These are phyloP conservation scores for Enteromius paludinosus DNA, from an alignment of 2,797 vertebrate genomes.

Conservation along the genomic window DNA sequence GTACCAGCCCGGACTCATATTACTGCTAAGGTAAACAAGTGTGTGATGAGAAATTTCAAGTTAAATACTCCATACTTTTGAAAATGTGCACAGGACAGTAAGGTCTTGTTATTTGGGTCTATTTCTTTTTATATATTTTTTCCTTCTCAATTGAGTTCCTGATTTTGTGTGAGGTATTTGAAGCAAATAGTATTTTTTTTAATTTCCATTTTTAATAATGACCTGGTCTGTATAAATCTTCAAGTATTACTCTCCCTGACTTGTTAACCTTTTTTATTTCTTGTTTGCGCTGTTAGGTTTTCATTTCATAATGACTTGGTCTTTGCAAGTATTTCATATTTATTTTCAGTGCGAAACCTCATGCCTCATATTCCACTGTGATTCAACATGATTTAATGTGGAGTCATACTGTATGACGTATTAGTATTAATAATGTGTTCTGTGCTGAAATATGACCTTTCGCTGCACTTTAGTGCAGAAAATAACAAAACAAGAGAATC, in stretches of 20 bases:
- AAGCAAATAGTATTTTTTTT: not conserved
- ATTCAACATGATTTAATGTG: conserved; percentile 26
- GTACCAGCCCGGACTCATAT: conserved; percentile 63
- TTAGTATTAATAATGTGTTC: conserved; percentile 36
- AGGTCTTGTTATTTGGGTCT: conserved; percentile 45
- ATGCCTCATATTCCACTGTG: conserved; percentile 14
- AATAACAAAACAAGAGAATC: conserved; percentile 38
- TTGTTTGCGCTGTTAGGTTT: not conserved
- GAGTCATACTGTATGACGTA: conserved; percentile 29
- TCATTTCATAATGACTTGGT: conserved; percentile 18
- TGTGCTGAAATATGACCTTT: conserved; percentile 30
- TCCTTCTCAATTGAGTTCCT: not conserved
- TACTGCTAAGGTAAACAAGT: conserved; percentile 66
- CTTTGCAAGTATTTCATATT: conserved; percentile 2
- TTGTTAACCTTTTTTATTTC: not conserved
- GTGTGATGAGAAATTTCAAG: conserved; percentile 66
- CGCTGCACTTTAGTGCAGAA: conserved; percentile 26
- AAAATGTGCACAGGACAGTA: conserved; percentile 58
- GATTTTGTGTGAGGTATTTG: conserved; percentile 53
- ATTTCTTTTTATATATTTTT: not conserved
- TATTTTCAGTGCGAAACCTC: conserved; percentile 15
- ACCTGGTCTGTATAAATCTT: not conserved
- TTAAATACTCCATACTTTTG: conserved; percentile 70
- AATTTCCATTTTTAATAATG: not conserved
- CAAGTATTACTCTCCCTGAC: not conserved